Evolutionary conservation across 2,888 invertebrate species (phyloP), one percentile per base, ranked within the genome.

Genomic region (Sinhomidia bicolor): DNA sequence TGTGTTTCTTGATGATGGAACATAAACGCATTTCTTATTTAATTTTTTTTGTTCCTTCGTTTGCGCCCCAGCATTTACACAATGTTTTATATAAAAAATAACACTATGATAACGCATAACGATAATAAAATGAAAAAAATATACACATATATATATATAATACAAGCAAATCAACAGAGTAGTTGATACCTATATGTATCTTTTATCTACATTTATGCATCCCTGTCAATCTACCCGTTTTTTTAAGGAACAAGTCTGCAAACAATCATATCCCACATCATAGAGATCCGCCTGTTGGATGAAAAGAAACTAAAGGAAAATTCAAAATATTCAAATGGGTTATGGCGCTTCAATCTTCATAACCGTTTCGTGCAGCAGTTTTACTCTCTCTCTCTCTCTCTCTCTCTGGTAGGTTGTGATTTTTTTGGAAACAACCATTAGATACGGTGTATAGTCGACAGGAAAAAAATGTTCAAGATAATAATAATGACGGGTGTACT

Each of bases 1-100:
- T 57, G 78, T 62, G 62, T 78, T 85, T 44, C 51, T 65, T 85
- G 62, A 76, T 65, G 62, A 78, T 76, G 78, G 74, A 78, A 85
- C 78, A 65, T 47, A 79, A 85, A 80, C 54, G 54, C 71, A 85
- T 85, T 79, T 68, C 51, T 54, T 68, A 68, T 79, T 68, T 80
- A 68, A 44, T 62, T 76, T 65, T 78, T 51, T 29, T 29, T n/a
- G 10, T 60, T 26, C 2, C 26, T 60, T 78, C 65, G 17, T 12
- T 82, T 57, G 29, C 29, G 62, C 29, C n/a, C n/a, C n/a, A n/a
- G n/a, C n/a, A n/a, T n/a, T n/a, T n/a, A n/a, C n/a, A n/a, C n/a
- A n/a, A n/a, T 62, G 9, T 29, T 29, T 1, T 29, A 7, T 26
- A 0, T n/a, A 57, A n/a, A 62, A n/a, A 62, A 62, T 57, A 47